Conservation (phyloP, 2,888 invertebrate genomes). For the Microplitis manilae region DNA sequence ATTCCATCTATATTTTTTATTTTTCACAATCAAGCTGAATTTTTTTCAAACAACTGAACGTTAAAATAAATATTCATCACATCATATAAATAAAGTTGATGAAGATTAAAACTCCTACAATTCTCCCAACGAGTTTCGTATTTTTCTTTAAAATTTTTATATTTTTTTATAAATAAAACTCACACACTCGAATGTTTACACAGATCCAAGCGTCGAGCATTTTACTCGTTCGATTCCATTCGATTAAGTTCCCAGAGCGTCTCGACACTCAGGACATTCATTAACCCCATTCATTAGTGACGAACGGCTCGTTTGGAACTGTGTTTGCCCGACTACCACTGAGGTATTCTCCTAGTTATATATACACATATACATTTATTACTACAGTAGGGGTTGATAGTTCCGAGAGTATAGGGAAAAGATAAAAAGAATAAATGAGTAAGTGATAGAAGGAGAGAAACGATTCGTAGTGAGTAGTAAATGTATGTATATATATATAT, state of each 20-base stretch:
- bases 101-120: not conserved
- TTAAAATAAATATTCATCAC: not conserved
- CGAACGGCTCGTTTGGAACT: conserved; percentile 42
- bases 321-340: conserved; percentile 28
- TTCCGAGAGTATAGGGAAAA: not conserved
- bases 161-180: not conserved
- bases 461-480: not conserved
- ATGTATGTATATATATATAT: conserved; percentile 15
- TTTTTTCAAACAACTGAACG: not conserved
- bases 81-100: not conserved
- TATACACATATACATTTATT: not conserved
- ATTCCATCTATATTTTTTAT: not conserved
- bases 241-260: conserved; percentile 47
- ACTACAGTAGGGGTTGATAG: not conserved
- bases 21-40: not conserved
- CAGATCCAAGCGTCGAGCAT: not conserved
- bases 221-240: conserved; percentile 46
- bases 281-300: conserved; percentile 60
- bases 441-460: conserved; percentile 2
- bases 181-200: conserved; percentile 3
- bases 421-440: not conserved
- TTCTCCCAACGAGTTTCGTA: not conserved
- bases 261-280: conserved; percentile 52
- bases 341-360: not conserved
- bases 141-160: not conserved